phyloP scores from a whole-genome alignment of 2,797 vertebrate species.

The Siniperca undulata region DNA sequence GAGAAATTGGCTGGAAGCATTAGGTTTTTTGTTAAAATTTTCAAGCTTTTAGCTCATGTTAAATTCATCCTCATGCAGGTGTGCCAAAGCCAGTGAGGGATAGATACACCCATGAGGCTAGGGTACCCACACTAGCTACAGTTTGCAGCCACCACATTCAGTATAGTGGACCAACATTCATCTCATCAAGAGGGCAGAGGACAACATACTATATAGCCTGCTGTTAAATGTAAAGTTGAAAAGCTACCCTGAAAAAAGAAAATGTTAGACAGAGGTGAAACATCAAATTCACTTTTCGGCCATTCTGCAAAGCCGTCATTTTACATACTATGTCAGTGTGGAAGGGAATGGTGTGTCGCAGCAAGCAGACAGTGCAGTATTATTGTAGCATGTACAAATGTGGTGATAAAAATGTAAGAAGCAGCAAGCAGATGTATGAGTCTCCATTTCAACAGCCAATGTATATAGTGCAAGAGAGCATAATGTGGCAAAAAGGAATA shows the following conservation, averaged over 20 bases:
- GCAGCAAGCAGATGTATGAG: slow-evolving; percentile 80
- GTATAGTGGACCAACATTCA: slow-evolving; percentile 27
- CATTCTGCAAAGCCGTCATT: slow-evolving; percentile 61
- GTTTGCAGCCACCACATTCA: slow-evolving; percentile 32
- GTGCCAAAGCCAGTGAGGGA: slow-evolving; percentile 51
- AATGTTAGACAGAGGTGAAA: slow-evolving; percentile 79
- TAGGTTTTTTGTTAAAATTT: not conserved
- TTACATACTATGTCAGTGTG: slow-evolving; percentile 33
- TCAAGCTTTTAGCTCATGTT: slow-evolving; percentile 24
- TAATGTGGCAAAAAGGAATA: slow-evolving; percentile 46
- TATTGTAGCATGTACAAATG: slow-evolving; percentile 62
- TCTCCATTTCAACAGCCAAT: slow-evolving; percentile 61
- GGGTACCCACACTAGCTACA: slow-evolving; percentile 11
- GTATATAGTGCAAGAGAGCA: slow-evolving; percentile 42
- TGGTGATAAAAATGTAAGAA: slow-evolving; percentile 73
- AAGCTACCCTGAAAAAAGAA: slow-evolving; percentile 77
- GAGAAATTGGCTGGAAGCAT: slow-evolving; percentile 13
- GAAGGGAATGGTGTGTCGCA: slow-evolving; percentile 55
- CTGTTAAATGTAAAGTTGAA: slow-evolving; percentile 43
- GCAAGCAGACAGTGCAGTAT: slow-evolving; percentile 70
- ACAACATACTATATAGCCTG: slow-evolving; percentile 20
- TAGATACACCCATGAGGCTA: slow-evolving; percentile 20
- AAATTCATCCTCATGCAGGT: slow-evolving; percentile 24
- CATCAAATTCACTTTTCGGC: slow-evolving; percentile 72
- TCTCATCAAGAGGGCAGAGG: slow-evolving; percentile 22